Percentiles rank a stretch among this genome's conserved stretches.
These are phyloP conservation scores for Neoscelio sp. DNA, from an alignment of 2,888 invertebrate species.

Conservation along the genomic window DNA sequence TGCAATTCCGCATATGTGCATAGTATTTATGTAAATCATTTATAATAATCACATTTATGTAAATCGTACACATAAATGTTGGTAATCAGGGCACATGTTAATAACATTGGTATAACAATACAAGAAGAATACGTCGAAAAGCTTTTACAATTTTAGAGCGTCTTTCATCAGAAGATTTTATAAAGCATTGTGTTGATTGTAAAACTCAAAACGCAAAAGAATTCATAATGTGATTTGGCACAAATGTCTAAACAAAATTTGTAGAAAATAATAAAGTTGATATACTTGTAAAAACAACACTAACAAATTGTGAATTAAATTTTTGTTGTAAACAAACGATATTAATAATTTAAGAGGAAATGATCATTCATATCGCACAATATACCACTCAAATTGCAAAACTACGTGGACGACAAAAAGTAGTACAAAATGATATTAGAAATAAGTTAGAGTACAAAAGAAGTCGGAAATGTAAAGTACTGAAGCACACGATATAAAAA, in stretches of 20 bases:
- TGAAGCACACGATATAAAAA: constrained; percentile 5
- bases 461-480: constrained; percentile 10
- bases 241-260: constrained; percentile 45
- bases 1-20: too few relatives aligned
- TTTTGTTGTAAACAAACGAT: constrained; percentile 5
- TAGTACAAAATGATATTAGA: constrained; percentile 4
- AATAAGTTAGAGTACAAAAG: constrained; percentile 10
- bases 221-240: constrained; percentile 56
- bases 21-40: too few relatives aligned
- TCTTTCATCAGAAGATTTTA: constrained; percentile 10
- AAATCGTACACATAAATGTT: too few relatives aligned
- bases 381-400: constrained; percentile 10
- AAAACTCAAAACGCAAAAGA: constrained; percentile 63
- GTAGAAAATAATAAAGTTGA: constrained; percentile 22
- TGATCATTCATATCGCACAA: background rate
- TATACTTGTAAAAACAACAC: too few relatives aligned
- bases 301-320: constrained; percentile 25
- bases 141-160: too few relatives aligned
- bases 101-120: constrained; percentile 11
- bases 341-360: background rate
- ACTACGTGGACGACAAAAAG: background rate
- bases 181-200: constrained; percentile 35
- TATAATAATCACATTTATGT: too few relatives aligned
- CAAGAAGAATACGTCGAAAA: constrained; percentile 25
- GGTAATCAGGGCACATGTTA: too few relatives aligned